These are phyloP conservation scores for Brachycybe producta DNA, from an alignment of 2,888 invertebrate species.

Conservation along the genomic window DNA sequence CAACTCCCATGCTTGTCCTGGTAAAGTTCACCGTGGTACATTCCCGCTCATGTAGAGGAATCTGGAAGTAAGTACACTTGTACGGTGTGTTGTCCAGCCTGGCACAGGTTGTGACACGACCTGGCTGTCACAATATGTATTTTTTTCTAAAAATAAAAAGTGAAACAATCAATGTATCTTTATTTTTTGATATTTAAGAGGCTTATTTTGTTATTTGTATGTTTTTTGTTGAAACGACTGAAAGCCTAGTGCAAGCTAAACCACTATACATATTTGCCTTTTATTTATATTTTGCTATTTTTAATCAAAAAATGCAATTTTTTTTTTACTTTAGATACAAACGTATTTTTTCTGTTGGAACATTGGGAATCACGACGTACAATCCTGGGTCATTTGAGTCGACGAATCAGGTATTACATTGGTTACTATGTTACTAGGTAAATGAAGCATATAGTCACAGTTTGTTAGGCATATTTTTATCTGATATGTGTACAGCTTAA, in stretches of 20 bases:
- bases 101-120: no score
- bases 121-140: no score
- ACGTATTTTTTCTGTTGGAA: conserved; percentile 90
- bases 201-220: conserved; percentile 21
- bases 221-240: conserved; percentile 14
- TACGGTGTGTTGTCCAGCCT: no score
- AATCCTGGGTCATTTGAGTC: conserved; percentile 79
- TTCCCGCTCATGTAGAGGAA: no score
- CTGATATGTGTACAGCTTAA: no score
- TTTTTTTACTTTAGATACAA: conserved; percentile 58
- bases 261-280: conserved; percentile 1
- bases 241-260: no score
- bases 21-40: no score
- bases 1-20: no score
- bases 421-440: neutral
- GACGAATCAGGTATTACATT: conserved; percentile 58
- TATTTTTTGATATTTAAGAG: conserved; percentile 17
- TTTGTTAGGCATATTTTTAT: neutral
- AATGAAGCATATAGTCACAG: neutral
- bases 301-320: neutral
- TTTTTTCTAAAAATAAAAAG: no score
- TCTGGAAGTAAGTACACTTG: no score
- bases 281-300: conserved; percentile 7
- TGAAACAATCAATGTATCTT: no score
- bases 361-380: conserved; percentile 90